These are phyloP conservation scores for Helarctos malayanus DNA, from an alignment of 2,797 vertebrate genomes.

Conservation along the genomic window DNA sequence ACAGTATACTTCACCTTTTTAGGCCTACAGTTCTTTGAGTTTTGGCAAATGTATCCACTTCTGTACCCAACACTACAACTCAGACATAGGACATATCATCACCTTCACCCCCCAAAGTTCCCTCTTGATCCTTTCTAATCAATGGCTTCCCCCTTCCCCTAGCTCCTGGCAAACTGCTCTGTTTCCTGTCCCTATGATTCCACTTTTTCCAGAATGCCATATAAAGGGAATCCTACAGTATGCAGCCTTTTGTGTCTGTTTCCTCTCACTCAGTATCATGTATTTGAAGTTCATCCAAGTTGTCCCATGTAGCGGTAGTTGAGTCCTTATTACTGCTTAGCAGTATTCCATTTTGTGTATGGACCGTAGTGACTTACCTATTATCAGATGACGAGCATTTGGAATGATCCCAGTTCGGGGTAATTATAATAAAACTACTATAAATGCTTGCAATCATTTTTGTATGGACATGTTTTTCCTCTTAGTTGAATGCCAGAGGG, in stretches of 20 bases:
- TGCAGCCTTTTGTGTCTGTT: neutral
- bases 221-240: neutral
- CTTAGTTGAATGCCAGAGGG: neutral
- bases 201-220: neutral
- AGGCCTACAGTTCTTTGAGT: neutral
- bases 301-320: too few species aligned
- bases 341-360: neutral
- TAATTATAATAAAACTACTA: neutral
- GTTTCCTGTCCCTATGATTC: neutral
- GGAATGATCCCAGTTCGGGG: neutral
- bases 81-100: neutral
- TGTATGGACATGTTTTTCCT: neutral
- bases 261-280: neutral
- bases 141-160: fast-evolving
- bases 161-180: neutral
- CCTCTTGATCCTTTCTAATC: neutral
- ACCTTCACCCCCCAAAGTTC: neutral
- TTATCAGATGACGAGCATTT: neutral
- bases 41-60: neutral
- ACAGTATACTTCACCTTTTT: neutral
- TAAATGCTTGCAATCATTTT: neutral
- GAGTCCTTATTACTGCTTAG: neutral
- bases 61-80: neutral
- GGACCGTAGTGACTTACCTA: neutral
- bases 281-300: neutral